These are phyloP conservation scores for Xestia ashworthii DNA, from an alignment of 2,888 invertebrate genomes.

Conservation along the genomic window DNA sequence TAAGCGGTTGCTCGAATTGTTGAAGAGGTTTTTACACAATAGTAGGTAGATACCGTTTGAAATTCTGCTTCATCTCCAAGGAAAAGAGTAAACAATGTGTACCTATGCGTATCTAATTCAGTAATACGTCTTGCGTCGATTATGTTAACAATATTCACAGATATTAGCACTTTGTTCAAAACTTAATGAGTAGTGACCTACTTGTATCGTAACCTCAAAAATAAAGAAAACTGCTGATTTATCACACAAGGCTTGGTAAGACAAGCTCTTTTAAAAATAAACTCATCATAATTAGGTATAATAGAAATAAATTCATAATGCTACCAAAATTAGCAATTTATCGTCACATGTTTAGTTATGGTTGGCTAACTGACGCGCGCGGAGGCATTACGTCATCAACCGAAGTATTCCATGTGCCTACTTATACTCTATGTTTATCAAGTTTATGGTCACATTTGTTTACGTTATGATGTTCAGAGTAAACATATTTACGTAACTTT, in stretches of 20 bases:
- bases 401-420: conserved; percentile 60
- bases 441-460: conserved; percentile 77
- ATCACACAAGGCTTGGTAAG: neutral
- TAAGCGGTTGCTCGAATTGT: neutral
- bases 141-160: neutral
- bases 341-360: conserved; percentile 40
- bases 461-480: conserved; percentile 66
- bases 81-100: conserved; percentile 15
- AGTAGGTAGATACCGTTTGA: conserved; percentile 7
- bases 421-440: conserved; percentile 65
- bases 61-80: conserved; percentile 25
- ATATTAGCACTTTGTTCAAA: conserved; percentile 1
- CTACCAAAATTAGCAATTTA: conserved; percentile 19
- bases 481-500: conserved; percentile 67
- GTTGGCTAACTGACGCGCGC: conserved; percentile 41
- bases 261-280: neutral
- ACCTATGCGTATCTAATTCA: conserved; percentile 16
- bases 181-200: conserved; percentile 31
- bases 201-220: conserved; percentile 10
- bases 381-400: conserved; percentile 55
- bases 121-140: neutral
- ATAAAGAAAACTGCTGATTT: conserved; percentile 9
- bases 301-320: neutral
- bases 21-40: neutral
- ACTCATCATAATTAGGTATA: neutral